Evolutionary conservation across 2,797 vertebrate species (phyloP), one percentile per base, ranked within the genome.

Genomic region (Yasuhikotakia modesta): DNA sequence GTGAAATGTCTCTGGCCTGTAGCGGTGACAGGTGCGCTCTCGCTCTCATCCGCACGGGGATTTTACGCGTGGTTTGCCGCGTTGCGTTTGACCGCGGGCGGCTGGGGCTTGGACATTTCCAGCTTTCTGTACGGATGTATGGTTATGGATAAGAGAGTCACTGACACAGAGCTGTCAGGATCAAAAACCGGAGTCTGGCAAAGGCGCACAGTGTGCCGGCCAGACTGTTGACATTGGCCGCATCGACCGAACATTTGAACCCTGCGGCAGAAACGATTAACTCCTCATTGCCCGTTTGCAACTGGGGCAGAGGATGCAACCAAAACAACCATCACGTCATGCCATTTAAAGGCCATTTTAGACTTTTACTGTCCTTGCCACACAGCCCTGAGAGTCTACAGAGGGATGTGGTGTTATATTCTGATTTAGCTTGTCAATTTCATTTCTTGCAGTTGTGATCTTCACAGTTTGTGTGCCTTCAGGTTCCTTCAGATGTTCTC

Each of bases 401-500:
- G 10, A 10, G 7, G 39, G 46, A 8, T 39, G 16, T 16, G n/a
- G n/a, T 50, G 5, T 48, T 8, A 35, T n/a, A 46, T 11, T 64
- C 2, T 43, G 4, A 16, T 45, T 5, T 48, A n/a, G n/a, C n/a
- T n/a, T n/a, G n/a, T n/a, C n/a, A 11, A 4, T 16, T 57, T 48
- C 3, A n/a, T n/a, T n/a, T n/a, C n/a, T n/a, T 32, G 11, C 21
- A n/a, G 13, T 27, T 19, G 11, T 74, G 13, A 14, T 7, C 19
- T 69, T 19, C 21, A 32, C 30, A 22, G n/a, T 52, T 75, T 64
- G 0, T 78, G 46, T 84, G 22, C 58, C 0, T 73, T 0, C 82
- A 98, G 96, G 94, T 97, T 17, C 95, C 96, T 0, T 88, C 90
- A 32, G 85, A 81, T 1, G 89, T 94, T 58, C 70, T 96, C 69